Conservation (phyloP, 2,113 vertebrate species). For the Nyctibius bracteatus region DNA sequence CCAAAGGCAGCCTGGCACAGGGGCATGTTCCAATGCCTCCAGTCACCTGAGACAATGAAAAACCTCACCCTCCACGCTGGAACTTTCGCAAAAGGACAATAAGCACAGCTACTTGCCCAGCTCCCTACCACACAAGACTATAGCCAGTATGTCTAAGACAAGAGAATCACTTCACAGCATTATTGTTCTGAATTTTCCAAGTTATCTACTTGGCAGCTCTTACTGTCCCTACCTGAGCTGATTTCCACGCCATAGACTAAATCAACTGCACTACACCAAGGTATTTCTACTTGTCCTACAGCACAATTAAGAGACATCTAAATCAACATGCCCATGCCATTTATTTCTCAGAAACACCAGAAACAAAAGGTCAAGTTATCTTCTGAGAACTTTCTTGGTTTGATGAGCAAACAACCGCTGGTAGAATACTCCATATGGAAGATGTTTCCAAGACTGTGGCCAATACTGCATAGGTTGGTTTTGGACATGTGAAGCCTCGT, state of each 20-base stretch:
- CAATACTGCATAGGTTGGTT: neutral
- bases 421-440: neutral
- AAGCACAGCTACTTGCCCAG: neutral
- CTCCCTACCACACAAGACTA: neutral
- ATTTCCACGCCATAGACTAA: neutral
- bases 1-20: neutral
- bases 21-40: neutral
- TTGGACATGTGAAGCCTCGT: neutral
- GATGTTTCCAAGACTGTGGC: neutral
- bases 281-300: neutral
- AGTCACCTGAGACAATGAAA: neutral
- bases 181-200: neutral
- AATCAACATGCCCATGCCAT: constrained; percentile 24
- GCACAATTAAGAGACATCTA: neutral
- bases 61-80: neutral
- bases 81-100: neutral
- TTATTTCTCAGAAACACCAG: constrained; percentile 41
- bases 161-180: neutral
- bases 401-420: neutral
- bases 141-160: neutral
- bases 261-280: neutral
- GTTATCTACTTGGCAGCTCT: neutral
- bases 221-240: neutral
- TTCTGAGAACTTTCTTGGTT: neutral
- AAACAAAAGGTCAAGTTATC: constrained; percentile 10